Evolutionary conservation across 2,797 vertebrate genomes (phyloP).

Genomic region (Danio choprae): DNA sequence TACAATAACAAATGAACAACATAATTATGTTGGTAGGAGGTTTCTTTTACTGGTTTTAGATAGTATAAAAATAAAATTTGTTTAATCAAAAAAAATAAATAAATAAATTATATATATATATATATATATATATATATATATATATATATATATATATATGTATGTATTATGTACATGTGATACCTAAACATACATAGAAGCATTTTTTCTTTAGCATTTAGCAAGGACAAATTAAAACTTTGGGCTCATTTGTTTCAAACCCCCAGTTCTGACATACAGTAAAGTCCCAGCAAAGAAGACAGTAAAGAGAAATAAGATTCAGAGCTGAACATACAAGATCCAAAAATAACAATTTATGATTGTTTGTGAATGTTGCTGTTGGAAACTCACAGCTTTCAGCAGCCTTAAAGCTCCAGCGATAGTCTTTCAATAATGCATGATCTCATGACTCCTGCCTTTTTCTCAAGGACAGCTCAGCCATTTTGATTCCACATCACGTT

Average conservation of each 20-base stretch:
- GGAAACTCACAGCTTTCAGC: conserved; percentile 28
- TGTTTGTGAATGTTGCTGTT: conserved; percentile 13
- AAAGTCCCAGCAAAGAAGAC: neutral
- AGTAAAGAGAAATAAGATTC: neutral
- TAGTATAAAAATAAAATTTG: too few relatives aligned
- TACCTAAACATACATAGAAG: too few relatives aligned
- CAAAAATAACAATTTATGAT: conserved; percentile 23
- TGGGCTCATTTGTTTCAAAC: conserved; percentile 2
- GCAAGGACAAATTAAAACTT: neutral
- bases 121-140: too few relatives aligned
- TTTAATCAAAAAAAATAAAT: too few relatives aligned
- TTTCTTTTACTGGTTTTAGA: too few relatives aligned
- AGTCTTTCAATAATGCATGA: conserved; percentile 56
- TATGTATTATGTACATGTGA: too few relatives aligned
- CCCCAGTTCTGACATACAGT: neutral
- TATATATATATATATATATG: too few relatives aligned
- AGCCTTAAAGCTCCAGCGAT: conserved; percentile 18
- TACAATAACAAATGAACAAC: too few relatives aligned
- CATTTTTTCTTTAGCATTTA: neutral
- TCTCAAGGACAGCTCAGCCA: conserved; percentile 48
- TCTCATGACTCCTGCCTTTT: conserved; percentile 43
- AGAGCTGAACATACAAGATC: conserved; percentile 21
- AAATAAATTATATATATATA: too few relatives aligned
- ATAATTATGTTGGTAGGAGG: too few relatives aligned
- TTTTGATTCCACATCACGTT: conserved; percentile 34